Base-by-base conservation (phyloP, 2,888 invertebrate species). In the Drosophila prostipennis region DNA sequence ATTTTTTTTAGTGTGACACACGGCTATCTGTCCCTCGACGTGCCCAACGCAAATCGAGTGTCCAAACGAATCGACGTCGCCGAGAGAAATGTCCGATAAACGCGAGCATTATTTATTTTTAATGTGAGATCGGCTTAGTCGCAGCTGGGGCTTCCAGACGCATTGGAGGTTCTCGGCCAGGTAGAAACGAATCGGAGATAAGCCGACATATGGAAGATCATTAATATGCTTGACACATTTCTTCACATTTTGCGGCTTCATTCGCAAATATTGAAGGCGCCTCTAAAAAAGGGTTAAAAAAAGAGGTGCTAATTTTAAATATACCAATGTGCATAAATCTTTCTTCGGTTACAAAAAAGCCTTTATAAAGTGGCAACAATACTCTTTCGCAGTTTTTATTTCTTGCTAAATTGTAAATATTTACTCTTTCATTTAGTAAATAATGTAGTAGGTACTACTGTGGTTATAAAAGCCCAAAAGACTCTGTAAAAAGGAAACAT, bases 211-310 rank as follows among this genome's bases (percentile, higher is more conserved):
- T 26, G 13, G 11, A 19, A 54, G 57, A 77, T 80, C 58, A 87
- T 82, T 87, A 77, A 39, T 59, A 82, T 82, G 74, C 77, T 42
- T 74, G 72, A 70, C 84, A 84, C 74, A 80, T 56, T 67, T 83
- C 49, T 51, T 34, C 42, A 40, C 55, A 53, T 57, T 40, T 45
- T 19, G 48, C 58, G 26, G 48, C 58, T 69, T 72, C 57, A 65
- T 65, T 58, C 55, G 29, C 48, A 49, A 60, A 72, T 52, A 52
- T 48, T 45, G 8, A 72, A 72, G 57, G 52, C 64, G 56, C 36
- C 40, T 32, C 1, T 39, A 39, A 49, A 58, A 48, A 56, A 39
- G 34, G 19, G 13, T 26, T 26, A 48, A 60, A 52, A 52, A 63
- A 54, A 70, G 70, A 75, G 65, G 74, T 75, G 70, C 65, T 80